phyloP scores from a whole-genome alignment of 2,888 invertebrate genomes.

The Eupsilia transversa region DNA sequence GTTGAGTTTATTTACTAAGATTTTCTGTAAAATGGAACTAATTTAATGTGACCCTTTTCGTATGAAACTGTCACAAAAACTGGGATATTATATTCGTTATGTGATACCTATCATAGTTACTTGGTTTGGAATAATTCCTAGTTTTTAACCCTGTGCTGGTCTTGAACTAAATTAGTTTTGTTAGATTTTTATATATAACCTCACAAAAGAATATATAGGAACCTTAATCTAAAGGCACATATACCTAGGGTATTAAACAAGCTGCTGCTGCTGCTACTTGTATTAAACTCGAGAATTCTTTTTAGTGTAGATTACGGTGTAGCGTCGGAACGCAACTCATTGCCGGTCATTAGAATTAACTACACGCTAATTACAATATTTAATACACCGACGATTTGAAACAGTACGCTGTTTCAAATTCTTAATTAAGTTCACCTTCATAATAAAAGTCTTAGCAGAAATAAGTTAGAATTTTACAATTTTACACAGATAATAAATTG shows the following conservation, averaged over 20 bases:
- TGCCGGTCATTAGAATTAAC: background rate
- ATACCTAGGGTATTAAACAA: background rate
- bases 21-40: slow-evolving; percentile 35
- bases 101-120: background rate
- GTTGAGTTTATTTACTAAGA: slow-evolving; percentile 39
- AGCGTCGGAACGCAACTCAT: slow-evolving; percentile 5
- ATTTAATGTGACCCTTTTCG: slow-evolving; percentile 20
- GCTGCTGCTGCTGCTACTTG: background rate
- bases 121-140: slow-evolving; percentile 8
- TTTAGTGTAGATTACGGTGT: slow-evolving; percentile 1
- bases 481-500: background rate
- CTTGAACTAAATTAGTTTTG: background rate
- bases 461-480: background rate
- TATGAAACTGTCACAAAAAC: slow-evolving; percentile 24
- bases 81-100: background rate
- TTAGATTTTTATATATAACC: background rate
- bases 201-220: too few relatives aligned
- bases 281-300: background rate
- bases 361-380: slow-evolving; percentile 2
- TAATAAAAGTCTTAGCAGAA: background rate
- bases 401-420: background rate
- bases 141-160: background rate
- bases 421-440: background rate
- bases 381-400: background rate
- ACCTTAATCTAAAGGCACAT: background rate